phyloP scores from a whole-genome alignment of 2,888 invertebrate genomes.

The Labia minor region DNA sequence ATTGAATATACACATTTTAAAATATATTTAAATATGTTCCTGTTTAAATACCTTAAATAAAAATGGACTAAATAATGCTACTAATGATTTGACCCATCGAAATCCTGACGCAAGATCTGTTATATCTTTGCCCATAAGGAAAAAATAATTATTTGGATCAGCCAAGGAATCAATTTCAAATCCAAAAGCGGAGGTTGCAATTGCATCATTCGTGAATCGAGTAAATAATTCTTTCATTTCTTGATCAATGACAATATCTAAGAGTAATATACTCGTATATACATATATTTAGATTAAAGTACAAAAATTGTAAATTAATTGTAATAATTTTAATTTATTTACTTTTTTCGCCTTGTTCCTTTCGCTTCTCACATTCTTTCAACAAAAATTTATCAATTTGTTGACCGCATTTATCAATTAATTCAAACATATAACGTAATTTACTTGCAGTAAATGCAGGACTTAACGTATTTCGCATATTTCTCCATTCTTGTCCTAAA shows the following conservation, averaged over 20 bases:
- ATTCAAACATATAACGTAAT: constrained; percentile 23
- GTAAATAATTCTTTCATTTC: constrained; percentile 24
- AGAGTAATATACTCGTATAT: too few relatives aligned
- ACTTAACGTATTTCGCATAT: constrained; percentile 27
- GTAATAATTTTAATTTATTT: too few relatives aligned
- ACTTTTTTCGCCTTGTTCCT: neutral
- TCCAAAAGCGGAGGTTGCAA: constrained; percentile 26
- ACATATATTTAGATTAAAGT: neutral
- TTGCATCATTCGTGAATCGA: constrained; percentile 25
- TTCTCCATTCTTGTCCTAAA: constrained; percentile 26
- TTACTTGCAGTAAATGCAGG: constrained; percentile 28
- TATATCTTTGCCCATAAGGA: constrained; percentile 19
- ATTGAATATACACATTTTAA: too few relatives aligned
- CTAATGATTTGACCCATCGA: neutral
- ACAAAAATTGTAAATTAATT: too few relatives aligned
- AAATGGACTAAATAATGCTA: neutral
- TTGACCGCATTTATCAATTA: constrained; percentile 26
- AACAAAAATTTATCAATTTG: constrained; percentile 25
- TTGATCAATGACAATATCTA: constrained; percentile 2
- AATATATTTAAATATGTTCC: too few relatives aligned
- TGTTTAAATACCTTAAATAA: constrained; percentile 15
- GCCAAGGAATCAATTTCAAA: constrained; percentile 23
- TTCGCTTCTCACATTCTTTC: constrained; percentile 15
- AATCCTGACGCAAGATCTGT: neutral
- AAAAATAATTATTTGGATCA: constrained; percentile 22